Conservation (phyloP, 2,888 invertebrate species). For the Lasioglossum zephyrum region DNA sequence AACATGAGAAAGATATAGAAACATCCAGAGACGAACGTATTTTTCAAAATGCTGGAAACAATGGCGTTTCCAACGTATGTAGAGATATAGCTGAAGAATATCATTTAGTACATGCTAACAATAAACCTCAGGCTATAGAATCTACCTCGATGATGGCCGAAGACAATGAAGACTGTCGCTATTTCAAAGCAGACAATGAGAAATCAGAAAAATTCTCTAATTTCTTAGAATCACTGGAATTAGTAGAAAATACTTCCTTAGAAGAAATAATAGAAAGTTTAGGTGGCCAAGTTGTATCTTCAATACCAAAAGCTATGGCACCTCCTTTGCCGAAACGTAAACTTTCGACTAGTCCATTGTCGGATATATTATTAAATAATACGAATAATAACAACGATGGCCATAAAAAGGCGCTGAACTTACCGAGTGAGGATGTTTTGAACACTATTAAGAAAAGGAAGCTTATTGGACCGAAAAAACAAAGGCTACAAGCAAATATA, state of each 20-base stretch:
- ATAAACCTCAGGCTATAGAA: conserved; percentile 13
- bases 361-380: conserved; percentile 77
- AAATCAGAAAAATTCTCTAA: conserved; percentile 73
- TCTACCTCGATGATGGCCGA: conserved; percentile 39
- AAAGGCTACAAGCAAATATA: conserved; percentile 67
- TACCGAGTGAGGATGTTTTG: conserved; percentile 65
- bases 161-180: conserved; percentile 76
- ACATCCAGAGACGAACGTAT: background rate
- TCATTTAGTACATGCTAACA: background rate
- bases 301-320: conserved; percentile 74
- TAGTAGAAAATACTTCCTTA: conserved; percentile 62
- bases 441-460: conserved; percentile 75
- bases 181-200: conserved; percentile 75
- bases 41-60: conserved; percentile 11
- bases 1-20: conserved; percentile 11
- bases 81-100: conserved; percentile 6
- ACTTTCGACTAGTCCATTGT: conserved; percentile 75
- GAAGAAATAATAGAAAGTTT: conserved; percentile 73
- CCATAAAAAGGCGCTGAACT: conserved; percentile 60
- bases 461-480: conserved; percentile 77
- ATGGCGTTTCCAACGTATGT: conserved; percentile 19
- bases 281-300: conserved; percentile 71
- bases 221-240: conserved; percentile 74
- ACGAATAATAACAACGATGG: conserved; percentile 80
- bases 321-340: conserved; percentile 77